These are phyloP conservation scores for Archegozetes longisetosus DNA, from an alignment of 1,140 invertebrate genomes.

Conservation along the genomic window DNA sequence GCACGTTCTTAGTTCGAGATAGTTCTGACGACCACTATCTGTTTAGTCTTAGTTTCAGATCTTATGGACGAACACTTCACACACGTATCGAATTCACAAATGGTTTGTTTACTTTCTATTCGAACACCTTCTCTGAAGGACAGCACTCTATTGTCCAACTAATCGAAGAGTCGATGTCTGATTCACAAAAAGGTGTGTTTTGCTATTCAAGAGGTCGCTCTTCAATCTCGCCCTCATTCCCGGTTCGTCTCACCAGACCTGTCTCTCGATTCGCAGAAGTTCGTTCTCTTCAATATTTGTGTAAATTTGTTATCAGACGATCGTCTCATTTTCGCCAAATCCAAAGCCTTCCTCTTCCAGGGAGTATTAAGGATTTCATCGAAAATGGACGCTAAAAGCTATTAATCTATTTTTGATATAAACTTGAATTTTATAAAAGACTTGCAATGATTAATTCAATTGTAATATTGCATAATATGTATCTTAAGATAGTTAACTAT, in stretches of 20 bases:
- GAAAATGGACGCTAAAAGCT: too few species aligned
- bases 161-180: constrained; percentile 49
- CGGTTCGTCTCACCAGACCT: constrained; percentile 54
- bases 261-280: constrained; percentile 56
- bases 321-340: not conserved
- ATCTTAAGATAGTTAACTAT: too few species aligned
- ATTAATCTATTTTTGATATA: too few species aligned
- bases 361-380: not conserved
- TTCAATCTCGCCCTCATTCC: constrained; percentile 47
- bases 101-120: constrained; percentile 79
- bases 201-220: constrained; percentile 49
- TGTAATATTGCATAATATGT: too few species aligned
- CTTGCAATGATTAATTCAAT: too few species aligned
- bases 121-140: constrained; percentile 23
- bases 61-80: constrained; percentile 78
- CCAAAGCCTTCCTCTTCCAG: not conserved
- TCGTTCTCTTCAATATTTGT: constrained; percentile 50
- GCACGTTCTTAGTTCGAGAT: constrained; percentile 76
- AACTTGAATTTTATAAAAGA: too few species aligned
- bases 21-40: constrained; percentile 94
- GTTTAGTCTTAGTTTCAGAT: constrained; percentile 86
- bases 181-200: constrained; percentile 48
- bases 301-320: constrained; percentile 58
- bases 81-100: constrained; percentile 93
- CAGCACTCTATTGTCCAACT: constrained; percentile 49